Evolutionary conservation across 2,888 invertebrate species (phyloP), one percentile per base, ranked within the genome.

Genomic region (Muschampia plurimacula): DNA sequence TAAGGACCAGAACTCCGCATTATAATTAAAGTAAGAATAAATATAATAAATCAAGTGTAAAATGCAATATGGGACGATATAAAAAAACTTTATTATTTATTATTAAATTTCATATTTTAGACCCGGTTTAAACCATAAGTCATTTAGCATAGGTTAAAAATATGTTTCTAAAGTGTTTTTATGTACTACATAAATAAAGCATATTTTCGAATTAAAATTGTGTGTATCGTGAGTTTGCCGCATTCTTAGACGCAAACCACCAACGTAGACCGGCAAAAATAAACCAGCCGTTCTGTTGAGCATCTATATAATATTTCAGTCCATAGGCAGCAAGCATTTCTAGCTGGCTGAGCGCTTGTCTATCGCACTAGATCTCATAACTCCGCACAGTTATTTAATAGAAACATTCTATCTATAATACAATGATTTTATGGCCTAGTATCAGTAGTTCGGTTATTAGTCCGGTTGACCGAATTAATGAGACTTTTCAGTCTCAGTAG

Each of bases 181-280:
- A n/a, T 57, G 75, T 74, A 74, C 57, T 72, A 68, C 75, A 72
- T 67, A 82, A 77, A 79, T 80, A 79, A 76, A 81, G 82, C 10
- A 36, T 82, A 66, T 66, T 22, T n/a, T 82, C 79, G 78, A 74
- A 84, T 81, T 80, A 83, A 79, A 73, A 80, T 82, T 77, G 78
- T 79, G 82, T 72, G 80, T 79, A 85, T 82, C 78, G 81, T 81
- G 82, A 87, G 86, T 86, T 84, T 84, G 85, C 82, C 81, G 81
- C 81, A 81, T 82, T 82, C 79, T 83, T 85, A 87, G 86, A 87
- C 87, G 88, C 85, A 87, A 83, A 82, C 84, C 89, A 88, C 90
- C 87, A 92, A 89, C 91, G 87, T 88, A 86, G 81, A 67, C 67
- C 80, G 86, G 89, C 89, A 78, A 86, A 93, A 92, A 92, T 92